phyloP scores from a whole-genome alignment of 2,113 vertebrate genomes.

The Cyanocitta stelleri region DNA sequence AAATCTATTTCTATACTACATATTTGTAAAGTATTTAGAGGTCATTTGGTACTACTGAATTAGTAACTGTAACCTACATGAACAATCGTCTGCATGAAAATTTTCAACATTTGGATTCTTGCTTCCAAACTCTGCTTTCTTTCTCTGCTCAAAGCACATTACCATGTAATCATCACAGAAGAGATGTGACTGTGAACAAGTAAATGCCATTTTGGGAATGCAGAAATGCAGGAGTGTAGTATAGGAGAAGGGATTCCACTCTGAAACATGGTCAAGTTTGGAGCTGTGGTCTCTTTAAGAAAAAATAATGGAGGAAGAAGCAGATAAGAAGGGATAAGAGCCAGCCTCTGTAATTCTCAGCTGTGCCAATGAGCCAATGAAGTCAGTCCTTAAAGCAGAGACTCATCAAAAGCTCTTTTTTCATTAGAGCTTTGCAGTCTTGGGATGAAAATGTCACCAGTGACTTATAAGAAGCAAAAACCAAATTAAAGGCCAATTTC shows the following conservation, averaged over 20 bases:
- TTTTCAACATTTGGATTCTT: background rate
- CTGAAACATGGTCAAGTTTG: background rate
- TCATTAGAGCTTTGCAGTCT: conserved; percentile 13
- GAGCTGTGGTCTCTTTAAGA: background rate
- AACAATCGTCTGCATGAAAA: background rate
- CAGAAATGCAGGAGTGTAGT: background rate
- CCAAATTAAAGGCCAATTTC: conserved; percentile 67
- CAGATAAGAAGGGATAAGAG: background rate
- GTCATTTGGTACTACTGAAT: background rate
- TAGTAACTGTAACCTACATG: background rate
- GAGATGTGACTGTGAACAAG: background rate
- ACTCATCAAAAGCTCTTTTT: conserved; percentile 10
- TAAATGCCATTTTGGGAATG: background rate
- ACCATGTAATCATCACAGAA: background rate
- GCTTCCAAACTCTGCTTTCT: background rate
- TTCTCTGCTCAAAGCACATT: background rate
- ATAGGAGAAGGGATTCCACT: background rate
- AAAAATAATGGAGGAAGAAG: background rate
- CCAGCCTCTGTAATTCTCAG: background rate
- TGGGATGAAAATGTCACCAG: conserved; percentile 55
- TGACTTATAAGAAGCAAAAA: conserved; percentile 50
- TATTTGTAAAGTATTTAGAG: background rate
- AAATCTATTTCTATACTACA: background rate
- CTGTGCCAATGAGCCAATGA: background rate
- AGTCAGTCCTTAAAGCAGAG: conserved; percentile 1